A percentile compares a stretch with the other conserved stretches of the same genome.
phyloP scores from a whole-genome alignment of 2,888 invertebrate species.

The Athalia circularis region DNA sequence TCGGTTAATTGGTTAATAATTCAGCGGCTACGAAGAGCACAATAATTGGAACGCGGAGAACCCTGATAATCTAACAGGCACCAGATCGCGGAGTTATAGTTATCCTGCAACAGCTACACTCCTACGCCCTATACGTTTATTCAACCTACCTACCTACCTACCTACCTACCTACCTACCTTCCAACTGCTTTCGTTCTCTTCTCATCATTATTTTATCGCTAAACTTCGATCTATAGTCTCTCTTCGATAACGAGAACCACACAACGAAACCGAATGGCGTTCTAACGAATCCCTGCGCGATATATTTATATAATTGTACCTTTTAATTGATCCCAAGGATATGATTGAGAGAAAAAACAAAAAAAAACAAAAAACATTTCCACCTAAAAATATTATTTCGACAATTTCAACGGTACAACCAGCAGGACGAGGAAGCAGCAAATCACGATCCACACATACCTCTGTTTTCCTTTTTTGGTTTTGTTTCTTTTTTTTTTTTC shows the following conservation, averaged over 20 bases:
- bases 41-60: conserved; percentile 43
- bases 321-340: too few species aligned
- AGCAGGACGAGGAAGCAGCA: too few species aligned
- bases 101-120: not conserved
- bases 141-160: not conserved
- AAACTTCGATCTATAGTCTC: conserved; percentile 2
- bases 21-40: conserved; percentile 35
- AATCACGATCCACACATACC: too few species aligned
- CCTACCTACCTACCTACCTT: not conserved
- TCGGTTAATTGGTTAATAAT: conserved; percentile 43
- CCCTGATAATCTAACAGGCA: conserved; percentile 31
- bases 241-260: conserved; percentile 12
- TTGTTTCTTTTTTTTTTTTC: too few species aligned
- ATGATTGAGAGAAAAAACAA: too few species aligned
- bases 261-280: not conserved
- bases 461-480: too few species aligned
- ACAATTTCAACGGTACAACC: too few species aligned
- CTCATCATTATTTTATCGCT: conserved; percentile 34
- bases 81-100: conserved; percentile 17
- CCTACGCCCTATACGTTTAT: not conserved
- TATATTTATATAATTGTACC: too few species aligned
- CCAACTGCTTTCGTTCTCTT: not conserved
- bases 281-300: not conserved
- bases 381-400: too few species aligned
- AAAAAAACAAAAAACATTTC: too few species aligned